Conservation (phyloP, 30 jellyfish, hydroid and myxozoan species). For the Aurelia coerulea region DNA sequence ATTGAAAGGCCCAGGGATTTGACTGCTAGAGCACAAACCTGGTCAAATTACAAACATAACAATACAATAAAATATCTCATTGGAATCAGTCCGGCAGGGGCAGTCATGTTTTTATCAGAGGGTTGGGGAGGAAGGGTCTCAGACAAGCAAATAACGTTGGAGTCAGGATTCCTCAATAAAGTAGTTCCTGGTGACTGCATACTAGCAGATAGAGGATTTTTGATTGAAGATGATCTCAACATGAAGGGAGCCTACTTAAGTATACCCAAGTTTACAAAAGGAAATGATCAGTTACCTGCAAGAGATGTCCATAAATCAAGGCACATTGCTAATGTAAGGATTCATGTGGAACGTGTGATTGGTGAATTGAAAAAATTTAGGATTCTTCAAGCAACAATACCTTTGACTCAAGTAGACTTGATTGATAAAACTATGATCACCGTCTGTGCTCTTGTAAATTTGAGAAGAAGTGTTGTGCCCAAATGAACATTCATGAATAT, state of each 20-base stretch:
- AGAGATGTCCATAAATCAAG: conserved; percentile 49
- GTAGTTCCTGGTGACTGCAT: conserved; percentile 64
- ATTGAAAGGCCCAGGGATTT: conserved; percentile 73
- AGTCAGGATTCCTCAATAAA: conserved; percentile 54
- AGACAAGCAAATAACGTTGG: conserved; percentile 39
- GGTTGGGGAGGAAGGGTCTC: conserved; percentile 73
- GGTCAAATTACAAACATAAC: conserved; percentile 78
- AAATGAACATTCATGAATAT: no score
- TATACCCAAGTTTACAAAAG: conserved; percentile 74
- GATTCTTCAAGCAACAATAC: conserved; percentile 26
- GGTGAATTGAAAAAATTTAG: conserved; percentile 57
- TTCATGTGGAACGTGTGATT: conserved; percentile 70
- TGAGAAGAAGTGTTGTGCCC: no score
- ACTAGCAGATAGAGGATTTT: conserved; percentile 78
- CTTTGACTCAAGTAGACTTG: conserved; percentile 11
- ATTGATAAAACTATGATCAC: background rate
- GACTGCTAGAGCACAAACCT: conserved; percentile 37
- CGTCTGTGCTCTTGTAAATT: no score
- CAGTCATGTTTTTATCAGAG: conserved; percentile 47
- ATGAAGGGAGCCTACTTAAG: conserved; percentile 15
- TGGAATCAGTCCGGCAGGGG: conserved; percentile 49
- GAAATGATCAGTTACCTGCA: conserved; percentile 57
- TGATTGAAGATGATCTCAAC: conserved; percentile 59
- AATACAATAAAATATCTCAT: conserved; percentile 57
- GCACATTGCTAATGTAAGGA: background rate